A percentile compares a stretch with the other conserved stretches of the same genome.
phyloP scores from a whole-genome alignment of 2,888 invertebrate species.

The Aethes cnicana region DNA sequence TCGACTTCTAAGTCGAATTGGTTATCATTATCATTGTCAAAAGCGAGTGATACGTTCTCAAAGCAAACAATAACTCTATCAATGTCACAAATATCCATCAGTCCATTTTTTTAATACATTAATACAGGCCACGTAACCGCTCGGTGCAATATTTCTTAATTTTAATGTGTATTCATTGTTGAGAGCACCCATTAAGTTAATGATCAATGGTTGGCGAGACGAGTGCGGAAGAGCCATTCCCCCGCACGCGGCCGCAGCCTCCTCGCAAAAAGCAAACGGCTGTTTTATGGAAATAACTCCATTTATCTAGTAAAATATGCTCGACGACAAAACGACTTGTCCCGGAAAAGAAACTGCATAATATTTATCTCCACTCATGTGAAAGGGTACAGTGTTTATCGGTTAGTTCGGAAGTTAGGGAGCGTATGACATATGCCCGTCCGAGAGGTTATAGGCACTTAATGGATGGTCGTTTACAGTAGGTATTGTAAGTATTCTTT shows the following conservation, averaged over 20 bases:
- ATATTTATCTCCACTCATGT: constrained; percentile 54
- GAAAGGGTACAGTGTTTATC: constrained; percentile 37
- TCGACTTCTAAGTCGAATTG: no score
- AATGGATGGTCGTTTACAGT: no score
- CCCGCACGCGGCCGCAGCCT: constrained; percentile 59
- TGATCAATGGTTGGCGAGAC: constrained; percentile 21
- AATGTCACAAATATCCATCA: no score
- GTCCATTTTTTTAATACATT: no score
- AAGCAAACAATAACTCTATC: no score
- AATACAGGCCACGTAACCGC: no score
- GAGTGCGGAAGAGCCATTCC: constrained; percentile 31
- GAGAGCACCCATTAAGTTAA: constrained; percentile 25
- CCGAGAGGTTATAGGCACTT: neutral
- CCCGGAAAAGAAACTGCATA: constrained; percentile 66
- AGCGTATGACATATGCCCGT: neutral
- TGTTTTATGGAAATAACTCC: constrained; percentile 74
- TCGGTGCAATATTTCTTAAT: constrained; percentile 18
- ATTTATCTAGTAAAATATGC: constrained; percentile 68
- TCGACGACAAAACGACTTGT: constrained; percentile 79
- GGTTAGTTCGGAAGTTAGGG: constrained; percentile 13
- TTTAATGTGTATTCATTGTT: no score
- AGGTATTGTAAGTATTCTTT: no score
- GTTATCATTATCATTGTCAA: no score
- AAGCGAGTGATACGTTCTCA: no score
- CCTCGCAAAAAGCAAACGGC: constrained; percentile 66